Percentiles rank a stretch among this genome's conserved stretches.
These are phyloP conservation scores for Nephrotoma appendiculata DNA, from an alignment of 2,888 invertebrate species.

Conservation along the genomic window DNA sequence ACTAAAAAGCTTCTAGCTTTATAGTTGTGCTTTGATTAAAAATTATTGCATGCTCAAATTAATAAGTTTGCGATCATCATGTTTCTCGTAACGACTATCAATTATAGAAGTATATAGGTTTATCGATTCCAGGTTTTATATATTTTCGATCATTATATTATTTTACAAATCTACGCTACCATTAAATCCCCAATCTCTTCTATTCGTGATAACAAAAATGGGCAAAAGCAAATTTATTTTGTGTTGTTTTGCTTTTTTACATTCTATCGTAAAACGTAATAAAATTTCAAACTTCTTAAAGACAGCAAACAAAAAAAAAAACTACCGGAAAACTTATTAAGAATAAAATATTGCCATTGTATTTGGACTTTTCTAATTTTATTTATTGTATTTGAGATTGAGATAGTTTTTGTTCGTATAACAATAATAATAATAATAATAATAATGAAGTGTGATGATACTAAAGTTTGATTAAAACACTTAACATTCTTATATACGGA, in stretches of 20 bases:
- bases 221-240: not conserved
- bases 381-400: not conserved
- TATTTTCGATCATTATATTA: not conserved
- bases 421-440: not conserved
- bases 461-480: not conserved
- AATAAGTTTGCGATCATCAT: not conserved
- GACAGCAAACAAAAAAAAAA: not conserved
- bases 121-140: not conserved
- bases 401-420: not conserved
- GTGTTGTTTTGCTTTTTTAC: not conserved
- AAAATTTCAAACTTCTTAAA: not conserved
- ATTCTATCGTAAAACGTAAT: not conserved
- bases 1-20: not conserved
- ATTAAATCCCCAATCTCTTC: not conserved
- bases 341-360: not conserved
- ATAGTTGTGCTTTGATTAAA: not conserved
- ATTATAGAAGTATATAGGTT: not conserved
- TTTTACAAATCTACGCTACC: not conserved
- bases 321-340: not conserved
- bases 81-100: not conserved
- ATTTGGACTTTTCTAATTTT: not conserved
- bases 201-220: not conserved
- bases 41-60: not conserved
- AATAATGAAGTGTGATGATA: not conserved
- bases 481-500: too few relatives aligned